A percentile compares a stretch with the other conserved stretches of the same genome.
Conservation (phyloP, 2,113 vertebrate species). For the Chaetorhynchus papuensis region DNA sequence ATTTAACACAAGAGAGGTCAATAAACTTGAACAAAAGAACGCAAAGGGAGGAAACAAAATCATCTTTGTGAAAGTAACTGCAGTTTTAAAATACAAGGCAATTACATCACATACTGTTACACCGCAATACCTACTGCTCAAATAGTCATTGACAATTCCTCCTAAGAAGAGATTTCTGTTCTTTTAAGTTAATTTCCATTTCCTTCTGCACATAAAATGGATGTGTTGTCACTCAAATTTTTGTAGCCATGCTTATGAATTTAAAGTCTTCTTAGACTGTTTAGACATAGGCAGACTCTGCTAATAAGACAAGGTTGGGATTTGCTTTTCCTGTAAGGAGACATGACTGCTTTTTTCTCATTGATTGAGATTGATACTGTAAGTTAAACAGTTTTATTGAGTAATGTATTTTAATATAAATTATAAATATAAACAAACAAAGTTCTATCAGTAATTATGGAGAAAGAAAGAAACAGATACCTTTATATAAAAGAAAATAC, state of each 20-base stretch:
- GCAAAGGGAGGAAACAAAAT: background rate
- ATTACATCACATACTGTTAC: background rate
- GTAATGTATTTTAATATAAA: background rate
- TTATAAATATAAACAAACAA: background rate
- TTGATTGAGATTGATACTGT: background rate
- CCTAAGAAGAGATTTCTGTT: conserved; percentile 7
- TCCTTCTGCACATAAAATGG: background rate
- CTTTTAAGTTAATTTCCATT: conserved; percentile 37
- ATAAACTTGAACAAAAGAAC: conserved; percentile 54
- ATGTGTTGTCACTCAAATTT: background rate
- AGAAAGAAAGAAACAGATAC: background rate
- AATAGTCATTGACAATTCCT: background rate
- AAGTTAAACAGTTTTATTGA: background rate
- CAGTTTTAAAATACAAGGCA: conserved; percentile 25
- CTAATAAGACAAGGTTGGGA: background rate
- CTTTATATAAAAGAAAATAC: background rate
- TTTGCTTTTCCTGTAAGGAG: background rate
- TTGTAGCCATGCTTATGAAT: background rate
- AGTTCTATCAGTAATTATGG: background rate
- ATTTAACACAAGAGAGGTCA: conserved; percentile 33
- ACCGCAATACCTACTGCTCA: background rate
- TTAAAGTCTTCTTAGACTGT: background rate
- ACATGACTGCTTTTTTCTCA: background rate
- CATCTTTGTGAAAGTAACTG: background rate
- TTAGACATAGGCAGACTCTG: background rate